phyloP scores from a whole-genome alignment of 2,888 invertebrate species.

The Oxyscelio sp. region DNA sequence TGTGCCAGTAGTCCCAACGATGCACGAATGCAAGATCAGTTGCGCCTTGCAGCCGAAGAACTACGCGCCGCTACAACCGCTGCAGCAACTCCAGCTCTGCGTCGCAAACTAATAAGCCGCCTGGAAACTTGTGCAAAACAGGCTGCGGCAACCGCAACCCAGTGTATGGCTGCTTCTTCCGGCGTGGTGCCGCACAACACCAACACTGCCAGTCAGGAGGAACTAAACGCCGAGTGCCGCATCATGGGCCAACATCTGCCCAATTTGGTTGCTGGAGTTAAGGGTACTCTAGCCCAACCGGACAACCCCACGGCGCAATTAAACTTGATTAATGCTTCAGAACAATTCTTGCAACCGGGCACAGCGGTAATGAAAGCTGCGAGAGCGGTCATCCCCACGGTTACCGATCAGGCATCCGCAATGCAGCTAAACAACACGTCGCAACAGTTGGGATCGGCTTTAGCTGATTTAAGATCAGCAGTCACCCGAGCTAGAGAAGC shows the following conservation, averaged over 20 bases:
- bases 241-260: slow-evolving; percentile 94
- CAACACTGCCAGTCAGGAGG: slow-evolving; percentile 92
- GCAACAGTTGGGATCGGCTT: slow-evolving; percentile 91
- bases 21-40: slow-evolving; percentile 94
- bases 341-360: slow-evolving; percentile 93
- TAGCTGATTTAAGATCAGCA: slow-evolving; percentile 92
- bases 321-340: slow-evolving; percentile 94
- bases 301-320: slow-evolving; percentile 93
- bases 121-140: slow-evolving; percentile 94
- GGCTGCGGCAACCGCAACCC: slow-evolving; percentile 96
- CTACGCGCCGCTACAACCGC: too few species aligned
- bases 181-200: slow-evolving; percentile 93
- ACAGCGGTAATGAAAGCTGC: slow-evolving; percentile 93
- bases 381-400: slow-evolving; percentile 94
- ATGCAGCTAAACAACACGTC: slow-evolving; percentile 93
- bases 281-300: slow-evolving; percentile 91
- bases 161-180: slow-evolving; percentile 96
- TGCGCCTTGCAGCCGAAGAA: too few species aligned
- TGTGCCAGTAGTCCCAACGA: slow-evolving; percentile 96
- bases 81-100: too few species aligned
- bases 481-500: slow-evolving; percentile 92
- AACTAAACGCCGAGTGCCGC: slow-evolving; percentile 93
- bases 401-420: slow-evolving; percentile 93
- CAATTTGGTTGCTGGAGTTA: slow-evolving; percentile 93
- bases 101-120: too few species aligned